Evolutionary conservation across 2,888 invertebrate species (phyloP).

Genomic region (Drosophila hawaiiensis): DNA sequence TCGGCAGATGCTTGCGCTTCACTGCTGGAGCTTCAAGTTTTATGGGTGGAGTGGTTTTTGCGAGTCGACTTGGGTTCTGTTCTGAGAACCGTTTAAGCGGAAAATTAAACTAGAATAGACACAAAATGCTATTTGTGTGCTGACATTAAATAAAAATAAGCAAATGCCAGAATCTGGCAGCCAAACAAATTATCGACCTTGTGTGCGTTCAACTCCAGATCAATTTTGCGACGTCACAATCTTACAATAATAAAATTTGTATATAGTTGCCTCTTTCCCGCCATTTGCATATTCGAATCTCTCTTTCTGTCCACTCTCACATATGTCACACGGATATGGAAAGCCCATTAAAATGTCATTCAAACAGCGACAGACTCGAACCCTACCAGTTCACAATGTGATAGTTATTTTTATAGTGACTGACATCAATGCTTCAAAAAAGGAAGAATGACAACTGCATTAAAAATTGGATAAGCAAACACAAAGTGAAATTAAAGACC

Average conservation of each 20-base stretch:
- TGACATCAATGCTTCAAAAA: constrained; percentile 47
- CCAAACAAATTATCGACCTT: constrained; percentile 32
- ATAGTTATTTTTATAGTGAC: constrained; percentile 71
- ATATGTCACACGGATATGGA: constrained; percentile 24
- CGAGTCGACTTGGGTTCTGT: constrained; percentile 20
- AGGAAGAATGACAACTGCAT: constrained; percentile 46
- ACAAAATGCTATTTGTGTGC: constrained; percentile 67
- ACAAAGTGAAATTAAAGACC: constrained; percentile 51
- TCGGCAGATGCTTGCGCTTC: constrained; percentile 8
- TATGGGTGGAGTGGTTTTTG: background rate
- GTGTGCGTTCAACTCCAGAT: background rate
- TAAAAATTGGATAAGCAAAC: constrained; percentile 42
- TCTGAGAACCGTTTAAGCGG: constrained; percentile 66
- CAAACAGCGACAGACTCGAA: constrained; percentile 62
- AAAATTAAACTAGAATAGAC: constrained; percentile 81
- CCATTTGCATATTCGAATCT: background rate
- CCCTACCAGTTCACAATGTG: constrained; percentile 44
- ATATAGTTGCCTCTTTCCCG: background rate
- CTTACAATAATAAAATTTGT: background rate
- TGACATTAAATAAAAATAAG: constrained; percentile 39
- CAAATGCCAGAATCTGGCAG: constrained; percentile 54
- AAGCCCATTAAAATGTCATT: constrained; percentile 73
- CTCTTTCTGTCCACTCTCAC: constrained; percentile 6
- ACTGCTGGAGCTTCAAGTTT: constrained; percentile 2
- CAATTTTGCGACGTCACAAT: background rate